Base-by-base conservation (phyloP, 1,140 invertebrate genomes). In the Acromyrmex heyeri region DNA sequence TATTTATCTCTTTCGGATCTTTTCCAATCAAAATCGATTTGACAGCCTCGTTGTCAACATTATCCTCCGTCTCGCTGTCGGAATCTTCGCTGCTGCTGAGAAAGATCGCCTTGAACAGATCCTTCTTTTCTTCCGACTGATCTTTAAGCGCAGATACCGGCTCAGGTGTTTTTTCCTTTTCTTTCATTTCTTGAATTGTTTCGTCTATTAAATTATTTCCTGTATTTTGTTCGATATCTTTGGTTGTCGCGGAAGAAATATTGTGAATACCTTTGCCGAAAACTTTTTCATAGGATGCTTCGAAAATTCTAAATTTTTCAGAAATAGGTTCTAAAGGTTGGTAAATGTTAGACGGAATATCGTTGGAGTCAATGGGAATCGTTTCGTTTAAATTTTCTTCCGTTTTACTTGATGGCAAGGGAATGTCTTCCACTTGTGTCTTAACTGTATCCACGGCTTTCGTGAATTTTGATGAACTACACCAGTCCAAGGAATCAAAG, bases 401-500 rank as follows among this genome's bases (percentile, higher is more conserved):
- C 24, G 77, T 81, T 73, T 91, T 78, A 10, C 85, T 67, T 2
- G 30, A 65, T 18, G 12, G 12, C 21, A n/a, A 50, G 16, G 21
- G 1, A 53, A 34, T 4, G 59, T 82, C 67, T 30, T 82, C n/a
- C 12, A 8, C 3, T 16, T 50, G 27, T 30, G n/a, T 30, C 18
- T 48, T 0, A 10, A 62, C 57, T 50, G 87, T 81, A 30, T 92
- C 89, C 2, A 88, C 88, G 2, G 93, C 90, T 27, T 90, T 93
- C 72, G 92, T 88, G 70, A 94, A 94, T 73, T 93, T 93, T 1
- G 88, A 85, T 24, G 87, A 72, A 77, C 67, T 69, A 18, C 69
- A 87, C 83, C 89, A 93, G 50, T 97, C 96, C 3, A 98, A 90
- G 79, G 97, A 97, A 89, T 97, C 97, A 88, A 98, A 98, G 30